Conservation (phyloP, 2,113 vertebrate species). For the Machaerirhynchus nigripectus region DNA sequence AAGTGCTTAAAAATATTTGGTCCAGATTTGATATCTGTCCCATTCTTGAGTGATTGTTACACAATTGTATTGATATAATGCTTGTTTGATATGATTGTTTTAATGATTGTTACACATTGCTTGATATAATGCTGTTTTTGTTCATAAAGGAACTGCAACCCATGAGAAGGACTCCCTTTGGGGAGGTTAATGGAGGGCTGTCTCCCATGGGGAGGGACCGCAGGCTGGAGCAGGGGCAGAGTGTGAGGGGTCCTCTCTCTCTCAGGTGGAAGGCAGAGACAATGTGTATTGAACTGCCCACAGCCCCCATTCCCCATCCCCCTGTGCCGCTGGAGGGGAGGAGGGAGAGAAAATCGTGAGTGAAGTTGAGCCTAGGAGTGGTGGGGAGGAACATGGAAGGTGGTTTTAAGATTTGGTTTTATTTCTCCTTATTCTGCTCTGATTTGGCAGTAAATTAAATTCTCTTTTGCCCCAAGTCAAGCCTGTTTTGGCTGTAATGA, state of each 20-base stretch:
- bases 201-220: accelerated
- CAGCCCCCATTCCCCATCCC: not conserved
- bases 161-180: accelerated
- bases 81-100: too few relatives aligned
- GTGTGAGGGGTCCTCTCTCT: not conserved
- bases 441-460: not conserved
- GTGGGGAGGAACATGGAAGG: not conserved
- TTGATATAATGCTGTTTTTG: not conserved
- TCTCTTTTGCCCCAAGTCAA: not conserved
- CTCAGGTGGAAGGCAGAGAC: not conserved
- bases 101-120: not conserved
- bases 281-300: not conserved
- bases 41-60: not conserved
- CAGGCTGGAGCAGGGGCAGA: not conserved
- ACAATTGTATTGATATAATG: not conserved
- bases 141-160: not conserved
- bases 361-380: not conserved
- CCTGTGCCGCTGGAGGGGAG: not conserved
- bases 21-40: not conserved
- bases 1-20: not conserved
- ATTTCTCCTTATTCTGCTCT: not conserved
- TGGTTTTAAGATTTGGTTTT: not conserved
- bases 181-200: not conserved
- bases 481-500: not conserved
- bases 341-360: not conserved